Evolutionary conservation across 2,888 invertebrate species (phyloP).

Genomic region (Polydrusus tereticollis): DNA sequence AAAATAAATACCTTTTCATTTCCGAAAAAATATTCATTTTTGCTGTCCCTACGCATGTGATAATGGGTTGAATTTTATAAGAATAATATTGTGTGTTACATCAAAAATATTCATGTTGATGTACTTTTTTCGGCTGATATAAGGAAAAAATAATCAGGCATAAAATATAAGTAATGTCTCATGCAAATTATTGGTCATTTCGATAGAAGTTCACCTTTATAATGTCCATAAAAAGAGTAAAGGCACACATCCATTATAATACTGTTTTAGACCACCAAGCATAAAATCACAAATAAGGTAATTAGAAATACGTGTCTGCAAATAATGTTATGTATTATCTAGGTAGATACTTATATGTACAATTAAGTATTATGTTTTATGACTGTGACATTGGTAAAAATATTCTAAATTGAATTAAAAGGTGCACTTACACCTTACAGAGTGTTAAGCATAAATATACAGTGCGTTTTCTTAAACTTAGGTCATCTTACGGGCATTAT

Average conservation of each 20-base stretch:
- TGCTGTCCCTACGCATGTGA: too few relatives aligned
- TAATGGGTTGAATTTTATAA: too few relatives aligned
- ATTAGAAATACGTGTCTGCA: slow-evolving; percentile 9
- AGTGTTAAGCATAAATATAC: too few relatives aligned
- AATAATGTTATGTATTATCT: slow-evolving; percentile 6
- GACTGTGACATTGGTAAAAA: neutral
- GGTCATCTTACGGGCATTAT: too few relatives aligned
- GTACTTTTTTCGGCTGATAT: too few relatives aligned
- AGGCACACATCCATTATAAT: slow-evolving; percentile 12
- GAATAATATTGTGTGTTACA: too few relatives aligned
- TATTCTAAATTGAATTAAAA: neutral
- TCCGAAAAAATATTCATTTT: too few relatives aligned
- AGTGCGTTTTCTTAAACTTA: too few relatives aligned
- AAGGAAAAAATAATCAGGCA: too few relatives aligned
- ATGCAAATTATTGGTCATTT: slow-evolving; percentile 32
- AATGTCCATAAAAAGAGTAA: slow-evolving; percentile 23
- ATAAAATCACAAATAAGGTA: slow-evolving; percentile 30
- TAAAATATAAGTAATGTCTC: neutral
- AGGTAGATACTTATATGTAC: neutral
- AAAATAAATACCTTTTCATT: too few relatives aligned
- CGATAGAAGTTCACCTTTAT: slow-evolving; percentile 18
- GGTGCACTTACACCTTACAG: neutral
- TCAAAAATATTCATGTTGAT: too few relatives aligned
- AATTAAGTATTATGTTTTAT: too few relatives aligned
- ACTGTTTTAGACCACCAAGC: slow-evolving; percentile 28